Base-by-base conservation (phyloP, 2,113 vertebrate genomes). In the Datnioides undecimradiatus region DNA sequence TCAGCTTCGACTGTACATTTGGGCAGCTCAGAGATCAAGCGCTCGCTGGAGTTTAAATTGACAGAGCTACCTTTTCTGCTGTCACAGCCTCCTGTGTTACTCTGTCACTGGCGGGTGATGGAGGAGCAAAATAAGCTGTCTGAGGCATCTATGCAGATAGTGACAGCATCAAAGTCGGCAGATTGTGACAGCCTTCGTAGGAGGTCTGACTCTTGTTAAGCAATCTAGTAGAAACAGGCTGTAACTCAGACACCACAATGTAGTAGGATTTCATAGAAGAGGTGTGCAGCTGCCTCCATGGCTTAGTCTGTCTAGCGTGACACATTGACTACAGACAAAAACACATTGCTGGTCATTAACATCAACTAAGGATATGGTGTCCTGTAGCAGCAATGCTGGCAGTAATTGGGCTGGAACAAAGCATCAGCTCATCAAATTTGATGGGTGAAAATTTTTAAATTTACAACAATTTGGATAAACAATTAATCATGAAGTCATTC, bases 51-150 rank as follows among this genome's bases (percentile, higher is more conserved):
- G 88, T 87, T 69, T 82, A 86, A 91, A 87, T 82, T 92, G 91
- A 94, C 91, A 91, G 89, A 62, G 70, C 79, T 80, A 88, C 82
- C 85, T 90, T 88, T 91, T 82, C 90, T 55, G 72, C 87, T 91
- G 88, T 82, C 85, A 90, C 87, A 67, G 80, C 64, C 76, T 88
- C 60, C 73, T 70, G 79, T 88, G 76, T 90, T 85, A 60, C 72
- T 86, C 81, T 70, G 83, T 74, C 81, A 80, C 68, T 41, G 73
- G 76, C 68, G 62, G 70, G 75, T 84, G 87, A 90, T 67, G 79
- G 83, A 85, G 54, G 83, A 88, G 82, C 58, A 75, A 77, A 93
- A 86, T 69, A 76, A 83, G 80, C 77, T 90, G 85, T 87, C 87
- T 31, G 74, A 73, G 82, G 59, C 87, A 48, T 82, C 85, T 81